phyloP scores from a whole-genome alignment of 2,113 vertebrate genomes.

The Nestor notabilis region DNA sequence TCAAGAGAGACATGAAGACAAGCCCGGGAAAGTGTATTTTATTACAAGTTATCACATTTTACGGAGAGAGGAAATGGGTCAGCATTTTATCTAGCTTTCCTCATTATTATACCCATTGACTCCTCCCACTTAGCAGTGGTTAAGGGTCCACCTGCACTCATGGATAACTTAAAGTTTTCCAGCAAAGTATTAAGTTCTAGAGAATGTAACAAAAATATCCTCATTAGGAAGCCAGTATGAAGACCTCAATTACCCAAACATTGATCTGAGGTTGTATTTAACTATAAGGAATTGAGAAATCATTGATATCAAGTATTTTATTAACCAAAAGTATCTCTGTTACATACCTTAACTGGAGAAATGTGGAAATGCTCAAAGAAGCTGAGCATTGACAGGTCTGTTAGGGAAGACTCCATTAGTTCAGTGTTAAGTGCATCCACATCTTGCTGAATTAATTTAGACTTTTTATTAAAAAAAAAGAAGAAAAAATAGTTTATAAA shows the following conservation, averaged over 20 bases:
- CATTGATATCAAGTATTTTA: background rate
- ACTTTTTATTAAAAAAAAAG: constrained; percentile 68
- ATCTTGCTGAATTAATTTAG: constrained; percentile 85
- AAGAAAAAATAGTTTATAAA: background rate
- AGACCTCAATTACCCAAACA: background rate
- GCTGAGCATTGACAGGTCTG: constrained; percentile 85
- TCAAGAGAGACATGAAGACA: background rate
- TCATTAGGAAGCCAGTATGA: background rate
- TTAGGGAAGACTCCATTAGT: constrained; percentile 86
- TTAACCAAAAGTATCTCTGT: background rate
- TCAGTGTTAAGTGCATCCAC: constrained; percentile 84
- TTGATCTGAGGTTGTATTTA: background rate
- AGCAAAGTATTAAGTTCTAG: background rate
- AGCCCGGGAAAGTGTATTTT: background rate
- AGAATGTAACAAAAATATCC: background rate
- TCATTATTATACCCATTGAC: background rate
- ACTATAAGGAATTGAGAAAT: background rate
- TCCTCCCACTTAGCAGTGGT: background rate
- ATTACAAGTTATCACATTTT: background rate
- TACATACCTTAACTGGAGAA: constrained; percentile 92
- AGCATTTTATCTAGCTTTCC: background rate
- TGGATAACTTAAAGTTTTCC: constrained; percentile 1
- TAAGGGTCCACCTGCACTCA: background rate
- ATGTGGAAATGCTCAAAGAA: constrained; percentile 98
- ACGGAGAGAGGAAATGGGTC: background rate